Conservation (phyloP, 2,113 vertebrate species). For the Epinephelus fuscoguttatus region DNA sequence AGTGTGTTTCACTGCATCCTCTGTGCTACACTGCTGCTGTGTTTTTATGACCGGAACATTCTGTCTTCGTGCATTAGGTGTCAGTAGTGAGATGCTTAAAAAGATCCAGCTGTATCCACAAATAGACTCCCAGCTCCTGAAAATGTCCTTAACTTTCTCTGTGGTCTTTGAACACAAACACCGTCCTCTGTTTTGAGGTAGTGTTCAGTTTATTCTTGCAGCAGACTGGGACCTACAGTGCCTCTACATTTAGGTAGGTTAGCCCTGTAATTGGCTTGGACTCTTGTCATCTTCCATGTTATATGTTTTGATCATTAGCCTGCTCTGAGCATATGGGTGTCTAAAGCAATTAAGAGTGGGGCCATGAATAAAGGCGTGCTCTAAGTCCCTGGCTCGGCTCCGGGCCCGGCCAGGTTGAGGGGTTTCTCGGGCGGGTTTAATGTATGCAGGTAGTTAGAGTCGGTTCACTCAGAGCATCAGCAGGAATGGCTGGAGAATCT, state of each 20-base stretch:
- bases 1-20: constrained; percentile 35
- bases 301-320: constrained; percentile 60
- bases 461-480: constrained; percentile 20
- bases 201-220: not conserved
- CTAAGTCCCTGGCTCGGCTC: constrained; percentile 23
- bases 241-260: constrained; percentile 13
- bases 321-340: constrained; percentile 63
- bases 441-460: constrained; percentile 1
- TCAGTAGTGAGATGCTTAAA: constrained; percentile 72
- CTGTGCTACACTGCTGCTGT: constrained; percentile 16
- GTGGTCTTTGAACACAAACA: constrained; percentile 8
- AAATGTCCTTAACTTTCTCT: constrained; percentile 22
- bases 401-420: constrained; percentile 45
- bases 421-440: constrained; percentile 23
- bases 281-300: constrained; percentile 55
- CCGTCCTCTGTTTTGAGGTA: not conserved
- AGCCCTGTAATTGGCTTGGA: constrained; percentile 57
- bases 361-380: constrained; percentile 53
- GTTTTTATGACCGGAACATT: constrained; percentile 26
- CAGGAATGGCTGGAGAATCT: constrained; percentile 9
- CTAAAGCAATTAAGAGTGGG: constrained; percentile 48
- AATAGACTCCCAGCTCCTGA: constrained; percentile 16
- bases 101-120: constrained; percentile 16
- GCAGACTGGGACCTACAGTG: not conserved
- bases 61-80: constrained; percentile 73